Percentiles rank a stretch among this genome's conserved stretches.
Conservation (phyloP, 1,140 invertebrate species). For the Pantala flavescens region DNA sequence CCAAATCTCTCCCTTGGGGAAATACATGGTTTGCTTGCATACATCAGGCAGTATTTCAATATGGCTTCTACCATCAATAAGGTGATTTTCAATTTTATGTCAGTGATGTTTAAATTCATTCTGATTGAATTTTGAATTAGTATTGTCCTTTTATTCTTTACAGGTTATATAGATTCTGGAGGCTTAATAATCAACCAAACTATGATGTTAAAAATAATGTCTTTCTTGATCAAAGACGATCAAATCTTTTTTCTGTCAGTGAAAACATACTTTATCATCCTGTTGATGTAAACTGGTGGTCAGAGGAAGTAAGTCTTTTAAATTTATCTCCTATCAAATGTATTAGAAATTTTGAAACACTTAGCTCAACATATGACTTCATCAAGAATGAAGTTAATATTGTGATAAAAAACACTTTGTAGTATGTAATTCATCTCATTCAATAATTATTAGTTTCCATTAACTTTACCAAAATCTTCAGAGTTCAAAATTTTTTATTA, state of each 20-base stretch:
- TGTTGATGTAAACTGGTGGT: constrained; percentile 70
- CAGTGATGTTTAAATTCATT: neutral
- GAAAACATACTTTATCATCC: constrained; percentile 42
- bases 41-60: constrained; percentile 57
- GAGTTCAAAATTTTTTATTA: too few species aligned
- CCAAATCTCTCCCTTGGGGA: constrained; percentile 49
- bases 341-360: too few species aligned
- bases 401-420: too few species aligned
- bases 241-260: constrained; percentile 30
- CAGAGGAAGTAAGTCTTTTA: constrained; percentile 44
- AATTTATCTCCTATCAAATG: neutral
- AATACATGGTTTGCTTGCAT: constrained; percentile 52
- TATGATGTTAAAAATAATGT: constrained; percentile 46
- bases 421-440: too few species aligned
- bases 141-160: neutral
- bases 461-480: too few species aligned
- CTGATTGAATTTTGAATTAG: neutral
- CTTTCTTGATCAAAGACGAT: constrained; percentile 27
- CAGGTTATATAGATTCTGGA: constrained; percentile 44
- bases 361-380: too few species aligned
- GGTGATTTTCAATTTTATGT: constrained; percentile 25
- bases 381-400: too few species aligned
- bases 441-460: too few species aligned
- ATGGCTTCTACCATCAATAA: constrained; percentile 58
- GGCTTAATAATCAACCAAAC: constrained; percentile 49